Percentiles rank a stretch among this genome's conserved stretches.
Conservation (phyloP, 2,888 invertebrate genomes). For the Cynaeus angustus region DNA sequence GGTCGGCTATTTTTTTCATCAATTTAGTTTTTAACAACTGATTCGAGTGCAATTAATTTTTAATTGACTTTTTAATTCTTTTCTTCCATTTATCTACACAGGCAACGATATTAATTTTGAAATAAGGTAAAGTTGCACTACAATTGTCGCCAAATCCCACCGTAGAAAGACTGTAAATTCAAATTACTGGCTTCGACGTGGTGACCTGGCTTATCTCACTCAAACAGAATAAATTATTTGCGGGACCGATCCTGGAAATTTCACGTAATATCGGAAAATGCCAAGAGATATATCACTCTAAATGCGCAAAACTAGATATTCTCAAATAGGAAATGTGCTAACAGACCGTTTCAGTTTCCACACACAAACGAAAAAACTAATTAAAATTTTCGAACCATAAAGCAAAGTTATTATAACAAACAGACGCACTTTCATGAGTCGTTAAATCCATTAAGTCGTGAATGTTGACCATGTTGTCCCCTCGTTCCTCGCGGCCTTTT, state of each 20-base stretch:
- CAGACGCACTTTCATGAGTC: slow-evolving; percentile 14
- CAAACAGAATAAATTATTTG: slow-evolving; percentile 3
- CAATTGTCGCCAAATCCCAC: no score
- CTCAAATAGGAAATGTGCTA: slow-evolving; percentile 1
- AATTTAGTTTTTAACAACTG: no score
- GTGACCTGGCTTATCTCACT: not conserved
- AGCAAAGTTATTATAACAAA: slow-evolving; percentile 6
- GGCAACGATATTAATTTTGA: no score
- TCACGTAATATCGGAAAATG: slow-evolving; percentile 16
- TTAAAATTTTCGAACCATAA: slow-evolving; percentile 24
- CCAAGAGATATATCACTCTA: slow-evolving; percentile 1
- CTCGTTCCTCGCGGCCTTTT: slow-evolving; percentile 1
- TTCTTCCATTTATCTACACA: no score
- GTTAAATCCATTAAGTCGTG: slow-evolving; percentile 15
- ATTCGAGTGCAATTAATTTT: no score
- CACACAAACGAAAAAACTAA: not conserved
- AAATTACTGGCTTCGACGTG: not conserved
- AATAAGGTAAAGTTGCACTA: no score
- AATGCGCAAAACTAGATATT: slow-evolving; percentile 11
- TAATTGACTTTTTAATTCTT: no score
- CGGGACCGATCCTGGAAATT: slow-evolving; percentile 2
- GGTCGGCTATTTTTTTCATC: no score
- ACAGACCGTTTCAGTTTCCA: not conserved
- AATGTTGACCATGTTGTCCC: slow-evolving; percentile 2
- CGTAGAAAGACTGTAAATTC: no score